Percentiles rank a stretch among this genome's conserved stretches.
Evolutionary conservation across 2,113 vertebrate species (phyloP).

Genomic region (Cichladusa arquata): DNA sequence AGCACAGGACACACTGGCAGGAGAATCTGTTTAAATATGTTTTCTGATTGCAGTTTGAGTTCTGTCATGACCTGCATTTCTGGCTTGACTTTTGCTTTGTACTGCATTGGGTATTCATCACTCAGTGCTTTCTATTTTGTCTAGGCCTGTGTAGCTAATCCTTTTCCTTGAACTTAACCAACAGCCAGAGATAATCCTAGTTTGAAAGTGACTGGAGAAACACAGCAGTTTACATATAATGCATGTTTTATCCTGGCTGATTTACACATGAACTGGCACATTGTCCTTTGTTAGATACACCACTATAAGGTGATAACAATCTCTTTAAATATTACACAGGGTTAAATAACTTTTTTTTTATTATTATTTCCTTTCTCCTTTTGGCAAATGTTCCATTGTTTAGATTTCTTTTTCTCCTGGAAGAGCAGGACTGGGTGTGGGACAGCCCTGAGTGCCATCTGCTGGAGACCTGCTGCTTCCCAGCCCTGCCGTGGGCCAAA

Average conservation of each 20-base stretch:
- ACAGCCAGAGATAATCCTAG: slow-evolving; percentile 42
- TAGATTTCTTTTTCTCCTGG: neutral
- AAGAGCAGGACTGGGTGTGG: neutral
- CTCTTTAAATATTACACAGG: slow-evolving; percentile 58
- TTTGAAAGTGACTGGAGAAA: slow-evolving; percentile 59
- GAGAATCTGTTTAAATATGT: neutral
- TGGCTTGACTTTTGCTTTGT: slow-evolving; percentile 47
- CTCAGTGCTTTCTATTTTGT: slow-evolving; percentile 59
- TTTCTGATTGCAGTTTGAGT: slow-evolving; percentile 16
- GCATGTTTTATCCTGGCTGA: slow-evolving; percentile 44
- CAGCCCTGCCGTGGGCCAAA: neutral
- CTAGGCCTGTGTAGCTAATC: slow-evolving; percentile 59
- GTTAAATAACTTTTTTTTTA: slow-evolving; percentile 34
- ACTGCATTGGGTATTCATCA: slow-evolving; percentile 59
- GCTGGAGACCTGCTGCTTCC: slow-evolving; percentile 32
- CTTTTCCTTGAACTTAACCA: slow-evolving; percentile 65
- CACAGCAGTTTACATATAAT: slow-evolving; percentile 44
- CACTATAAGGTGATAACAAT: slow-evolving; percentile 49
- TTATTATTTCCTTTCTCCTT: slow-evolving; percentile 29
- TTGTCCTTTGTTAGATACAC: slow-evolving; percentile 22
- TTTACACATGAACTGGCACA: slow-evolving; percentile 51
- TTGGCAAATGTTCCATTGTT: slow-evolving; percentile 63
- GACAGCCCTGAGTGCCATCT: slow-evolving; percentile 63
- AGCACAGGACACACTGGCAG: neutral
- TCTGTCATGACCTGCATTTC: slow-evolving; percentile 59